Conservation (phyloP, 2,113 vertebrate species). For the Nothoprocta pentlandii region DNA sequence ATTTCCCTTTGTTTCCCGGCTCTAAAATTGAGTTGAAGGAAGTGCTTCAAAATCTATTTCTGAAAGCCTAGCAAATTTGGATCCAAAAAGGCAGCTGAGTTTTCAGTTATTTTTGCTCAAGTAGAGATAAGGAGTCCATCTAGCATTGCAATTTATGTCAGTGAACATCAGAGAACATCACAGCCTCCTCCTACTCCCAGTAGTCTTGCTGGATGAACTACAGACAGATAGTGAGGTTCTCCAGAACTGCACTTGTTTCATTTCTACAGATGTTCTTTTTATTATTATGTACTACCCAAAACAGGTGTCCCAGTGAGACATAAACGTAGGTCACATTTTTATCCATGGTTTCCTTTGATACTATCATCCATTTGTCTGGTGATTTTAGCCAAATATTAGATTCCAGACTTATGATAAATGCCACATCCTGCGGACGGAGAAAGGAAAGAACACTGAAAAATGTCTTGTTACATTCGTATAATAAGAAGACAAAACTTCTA, state of each 20-base stretch:
- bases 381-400: background rate
- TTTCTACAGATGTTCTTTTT: background rate
- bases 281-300: conserved; percentile 5
- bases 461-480: background rate
- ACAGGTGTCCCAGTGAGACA: conserved; percentile 23
- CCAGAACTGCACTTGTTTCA: conserved; percentile 12
- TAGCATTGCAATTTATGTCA: background rate
- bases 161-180: background rate
- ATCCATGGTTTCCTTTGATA: conserved; percentile 10
- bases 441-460: background rate
- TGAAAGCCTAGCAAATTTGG: background rate
- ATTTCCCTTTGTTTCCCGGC: background rate
- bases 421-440: background rate
- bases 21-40: background rate
- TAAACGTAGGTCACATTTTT: background rate
- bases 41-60: background rate
- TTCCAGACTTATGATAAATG: background rate
- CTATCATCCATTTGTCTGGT: background rate
- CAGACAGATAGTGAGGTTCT: conserved; percentile 22
- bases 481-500: background rate
- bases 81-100: background rate
- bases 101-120: background rate
- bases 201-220: conserved; percentile 1
- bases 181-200: background rate
- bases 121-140: background rate